Evolutionary conservation across 2,113 vertebrate species (phyloP), one percentile per base, ranked within the genome.

Genomic region (Diglossa brunneiventris): DNA sequence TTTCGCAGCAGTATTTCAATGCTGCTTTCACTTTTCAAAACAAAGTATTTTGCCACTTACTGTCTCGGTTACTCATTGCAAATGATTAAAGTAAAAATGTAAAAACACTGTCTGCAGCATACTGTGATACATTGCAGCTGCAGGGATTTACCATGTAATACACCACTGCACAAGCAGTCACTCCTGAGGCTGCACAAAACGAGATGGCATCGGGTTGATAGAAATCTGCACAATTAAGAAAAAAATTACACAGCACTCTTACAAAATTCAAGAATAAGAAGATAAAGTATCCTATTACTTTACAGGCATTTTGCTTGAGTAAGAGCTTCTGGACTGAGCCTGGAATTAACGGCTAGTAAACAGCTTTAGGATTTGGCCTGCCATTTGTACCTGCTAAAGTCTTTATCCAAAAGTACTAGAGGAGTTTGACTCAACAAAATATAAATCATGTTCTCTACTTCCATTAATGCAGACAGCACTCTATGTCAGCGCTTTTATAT

Each of bases 11-110:
- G n/a, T 42, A 49, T 69, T 88, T 91, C 88, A 79, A 89, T 9
- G n/a, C 49, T 50, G 76, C 46, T 70, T 50, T 50, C 49, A 75
- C 86, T 94, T 97, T 88, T 93, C 81, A 94, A 83, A 85, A 72
- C 50, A 93, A 97, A 96, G 88, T 90, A 92, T 96, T 87, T 96
- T 78, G 82, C 53, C 67, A 90, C 92, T 96, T 94, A 86, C 15
- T 46, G 28, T 44, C 79, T 69, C 47, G 94, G 47, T 89, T 95
- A 96, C 75, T 96, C 59, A 62, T n/a, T 76, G 76, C 28, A 95
- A 93, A 58, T 50, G 49, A 72, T 68, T 86, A 73, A 82, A 84
- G 68, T 47, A 87, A 89, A 87, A 91, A 79, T 11, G 52, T 69
- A 95, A 93, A 94, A 49, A 7, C 42, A n/a, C 1, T 39, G 42